Base-by-base conservation (phyloP, 2,888 invertebrate genomes). In the Metallyticus violacea region DNA sequence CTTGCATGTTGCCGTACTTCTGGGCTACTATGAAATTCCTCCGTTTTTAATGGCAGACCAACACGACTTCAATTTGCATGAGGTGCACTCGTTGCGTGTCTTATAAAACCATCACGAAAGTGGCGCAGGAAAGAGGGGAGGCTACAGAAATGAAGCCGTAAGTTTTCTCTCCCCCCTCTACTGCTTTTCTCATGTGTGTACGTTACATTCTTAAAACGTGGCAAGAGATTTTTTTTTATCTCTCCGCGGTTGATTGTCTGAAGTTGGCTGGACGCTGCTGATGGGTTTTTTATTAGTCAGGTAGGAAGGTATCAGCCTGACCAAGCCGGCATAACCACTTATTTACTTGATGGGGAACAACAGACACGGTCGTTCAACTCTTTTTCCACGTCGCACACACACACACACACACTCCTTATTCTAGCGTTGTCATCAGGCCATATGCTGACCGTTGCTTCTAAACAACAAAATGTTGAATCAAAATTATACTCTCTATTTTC, bases 291-390 rank as follows among this genome's bases (percentile, higher is more conserved):
- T 81, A 81, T 81, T 81, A 81, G 81, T 81, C 30, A 81, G 30
- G 81, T 26, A 62, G 82, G 82, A 26, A 82, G 40, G 40, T 62
- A 62, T 62, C 40, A 62, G 40, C 40, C 40, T 62, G 40, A 62
- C 15, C 40, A 62, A 62, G 40, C 40, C 40, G 40, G 40, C 40
- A 62, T 62, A 62, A 77, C 83, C 83, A 83, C 77, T 27, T 83
- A 83, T 83, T 83, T 77, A 83, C 83, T 22, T 77, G 83, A 83
- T 83, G 29, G 83, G 83, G 81, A 82, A 83, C 83, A 83, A 83
- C 77, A 83, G 28, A 4, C n/a, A 7, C 2, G 83, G 83, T 83
- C 83, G 77, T 77, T 83, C 83, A 83, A 26, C 83, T 83, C 29
- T 26, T 28, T n/a, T 6, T 77, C 62, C 22, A 62, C 40, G 40